Evolutionary conservation across 2,888 invertebrate genomes (phyloP).

Genomic region (Trichopria drosophilae): DNA sequence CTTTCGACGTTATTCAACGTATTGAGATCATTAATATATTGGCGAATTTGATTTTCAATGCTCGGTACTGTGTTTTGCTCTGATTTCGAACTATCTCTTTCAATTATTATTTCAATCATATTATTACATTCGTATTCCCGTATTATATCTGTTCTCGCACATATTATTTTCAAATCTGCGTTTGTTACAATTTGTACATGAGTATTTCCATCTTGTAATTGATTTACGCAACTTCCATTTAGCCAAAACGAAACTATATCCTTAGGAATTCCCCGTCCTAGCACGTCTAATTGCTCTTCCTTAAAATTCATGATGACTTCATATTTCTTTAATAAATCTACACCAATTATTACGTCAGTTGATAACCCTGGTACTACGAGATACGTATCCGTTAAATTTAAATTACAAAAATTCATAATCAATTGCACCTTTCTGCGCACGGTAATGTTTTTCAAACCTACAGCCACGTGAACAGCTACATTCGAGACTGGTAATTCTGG

Average conservation of each 20-base stretch:
- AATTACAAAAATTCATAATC: not conserved
- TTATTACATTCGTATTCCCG: no score
- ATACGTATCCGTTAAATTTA: not conserved
- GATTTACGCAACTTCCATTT: no score
- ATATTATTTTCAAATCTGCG: no score
- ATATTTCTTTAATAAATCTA: not conserved
- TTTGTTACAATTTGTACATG: no score
- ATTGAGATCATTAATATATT: not conserved
- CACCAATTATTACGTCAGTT: not conserved
- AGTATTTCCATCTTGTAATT: no score
- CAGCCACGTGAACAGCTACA: not conserved
- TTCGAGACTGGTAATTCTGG: not conserved
- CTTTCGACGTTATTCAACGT: not conserved
- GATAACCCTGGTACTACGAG: not conserved
- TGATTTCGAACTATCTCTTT: no score
- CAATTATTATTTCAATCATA: no score
- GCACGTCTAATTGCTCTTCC: not conserved
- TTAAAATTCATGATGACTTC: no score
- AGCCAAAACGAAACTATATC: not conserved
- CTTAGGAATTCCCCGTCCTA: no score
- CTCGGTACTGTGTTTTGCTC: not conserved
- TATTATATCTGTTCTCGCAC: no score
- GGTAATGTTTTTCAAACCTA: not conserved
- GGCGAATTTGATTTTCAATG: not conserved
- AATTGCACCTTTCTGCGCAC: not conserved